Percentiles rank a stretch among this genome's conserved stretches.
Conservation (phyloP, 2,888 invertebrate species). For the Spicauda simplicius region DNA sequence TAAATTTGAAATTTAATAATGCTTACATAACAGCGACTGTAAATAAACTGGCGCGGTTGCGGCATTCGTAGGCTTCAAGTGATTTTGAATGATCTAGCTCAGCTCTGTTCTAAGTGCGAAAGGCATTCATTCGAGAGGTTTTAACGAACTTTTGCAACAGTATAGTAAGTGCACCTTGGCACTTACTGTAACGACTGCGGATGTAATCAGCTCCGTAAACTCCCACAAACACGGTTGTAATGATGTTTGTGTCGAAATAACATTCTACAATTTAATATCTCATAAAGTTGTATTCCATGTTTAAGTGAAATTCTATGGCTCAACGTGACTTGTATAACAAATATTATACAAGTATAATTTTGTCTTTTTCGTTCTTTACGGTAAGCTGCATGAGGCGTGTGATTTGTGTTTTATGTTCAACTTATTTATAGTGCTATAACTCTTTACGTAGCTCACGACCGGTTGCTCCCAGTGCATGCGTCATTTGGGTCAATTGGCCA, state of each 20-base stretch:
- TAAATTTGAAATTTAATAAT: background rate
- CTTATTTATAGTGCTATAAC: slow-evolving; percentile 16
- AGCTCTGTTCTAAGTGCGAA: slow-evolving; percentile 25
- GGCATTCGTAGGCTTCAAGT: background rate
- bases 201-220: background rate
- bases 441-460: slow-evolving; percentile 12
- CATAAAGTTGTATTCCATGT: no score
- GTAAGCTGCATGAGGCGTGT: background rate
- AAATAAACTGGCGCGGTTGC: background rate
- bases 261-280: no score
- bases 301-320: no score
- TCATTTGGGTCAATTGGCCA: slow-evolving; percentile 42
- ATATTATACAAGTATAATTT: background rate
- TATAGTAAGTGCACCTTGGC: no score
- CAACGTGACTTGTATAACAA: background rate
- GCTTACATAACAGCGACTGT: background rate
- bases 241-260: no score
- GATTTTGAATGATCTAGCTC: slow-evolving; percentile 10
- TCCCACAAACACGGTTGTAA: background rate
- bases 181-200: background rate
- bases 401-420: slow-evolving; percentile 18
- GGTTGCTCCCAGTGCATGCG: slow-evolving; percentile 33
- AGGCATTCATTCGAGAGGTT: slow-evolving; percentile 35
- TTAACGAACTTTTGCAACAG: slow-evolving; percentile 27
- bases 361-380: background rate